Conservation (phyloP, 2,113 vertebrate genomes). For the Pseudopodoces humilis region DNA sequence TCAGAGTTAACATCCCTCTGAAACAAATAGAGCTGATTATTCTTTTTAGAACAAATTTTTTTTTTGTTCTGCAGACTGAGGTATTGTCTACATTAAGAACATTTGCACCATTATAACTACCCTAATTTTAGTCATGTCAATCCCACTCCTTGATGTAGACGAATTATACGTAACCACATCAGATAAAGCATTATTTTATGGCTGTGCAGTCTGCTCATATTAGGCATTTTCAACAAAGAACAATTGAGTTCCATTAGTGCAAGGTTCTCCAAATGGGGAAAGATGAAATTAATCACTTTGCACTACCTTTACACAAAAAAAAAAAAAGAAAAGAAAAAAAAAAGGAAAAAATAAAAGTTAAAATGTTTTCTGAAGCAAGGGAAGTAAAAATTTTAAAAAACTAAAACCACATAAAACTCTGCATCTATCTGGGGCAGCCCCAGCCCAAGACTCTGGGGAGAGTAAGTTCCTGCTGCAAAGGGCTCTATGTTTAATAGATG, state of each 20-base stretch:
- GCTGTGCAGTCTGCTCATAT: background rate
- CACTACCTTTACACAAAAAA: background rate
- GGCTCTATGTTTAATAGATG: background rate
- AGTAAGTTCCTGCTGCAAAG: background rate
- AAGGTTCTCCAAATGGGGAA: background rate
- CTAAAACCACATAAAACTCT: background rate
- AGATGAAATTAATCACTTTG: background rate
- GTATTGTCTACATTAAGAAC: slow-evolving; percentile 51
- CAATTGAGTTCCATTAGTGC: slow-evolving; percentile 24
- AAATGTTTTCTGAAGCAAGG: background rate
- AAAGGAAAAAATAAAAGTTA: too few species aligned
- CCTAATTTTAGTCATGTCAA: slow-evolving; percentile 57
- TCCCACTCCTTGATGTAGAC: slow-evolving; percentile 35
- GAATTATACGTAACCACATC: background rate
- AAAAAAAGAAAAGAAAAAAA: fast-evolving
- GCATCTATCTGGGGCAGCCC: background rate
- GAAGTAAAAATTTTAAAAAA: background rate
- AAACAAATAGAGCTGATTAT: slow-evolving; percentile 50
- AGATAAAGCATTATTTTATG: slow-evolving; percentile 22
- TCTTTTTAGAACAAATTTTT: slow-evolving; percentile 45
- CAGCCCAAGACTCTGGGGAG: background rate
- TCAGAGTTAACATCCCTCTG: background rate
- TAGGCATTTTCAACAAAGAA: slow-evolving; percentile 27
- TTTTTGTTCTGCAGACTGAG: slow-evolving; percentile 26
- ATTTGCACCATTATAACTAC: slow-evolving; percentile 39